Base-by-base conservation (phyloP, 1,140 invertebrate species). In the Drosophila sp. region DNA sequence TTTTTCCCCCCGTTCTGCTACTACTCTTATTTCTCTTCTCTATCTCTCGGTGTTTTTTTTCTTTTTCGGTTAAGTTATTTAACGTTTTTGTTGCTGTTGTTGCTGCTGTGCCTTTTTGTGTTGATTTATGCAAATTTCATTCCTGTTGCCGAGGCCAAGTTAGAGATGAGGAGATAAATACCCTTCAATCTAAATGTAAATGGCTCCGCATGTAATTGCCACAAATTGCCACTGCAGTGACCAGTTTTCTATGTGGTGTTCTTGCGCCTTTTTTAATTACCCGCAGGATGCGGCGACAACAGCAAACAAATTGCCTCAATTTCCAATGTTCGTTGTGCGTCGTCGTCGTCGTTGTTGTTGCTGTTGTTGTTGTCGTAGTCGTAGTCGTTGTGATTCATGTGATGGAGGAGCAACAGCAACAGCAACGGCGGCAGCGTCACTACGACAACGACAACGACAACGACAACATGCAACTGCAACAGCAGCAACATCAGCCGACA, bases 151-250 rank as follows among this genome's bases (percentile, higher is more conserved):
- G 55, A 50, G 8, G 35, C 60, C 65, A 66, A 66, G 63, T 23
- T 61, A 40, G 66, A 38, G 63, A 23, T 57, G 23, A 25, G 23
- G 55, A 90, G 84, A 89, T 89, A 89, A 89, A 90, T 90, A 90
- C 85, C 85, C 85, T 90, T 90, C 85, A 90, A 90, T 90, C 85
- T 90, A 90, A 90, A 90, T 90, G 85, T 90, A 90, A 90, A 90
- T 90, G 85, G 85, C 80, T 90, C 85, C 85, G 85, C 85, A 90
- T 89, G 85, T 90, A 90, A 90, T 90, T 90, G 85, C 85, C 85
- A 90, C 85, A 89, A 90, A 90, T 90, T 90, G 85, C 85, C 85
- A 90, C 85, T 90, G 85, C 85, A 90, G 85, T 89, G 85, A 89
- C 85, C 84, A 89, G 84, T 89, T 89, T 89, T 76, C 83, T 70